Base-by-base conservation (phyloP, 2,113 vertebrate species). In the Notechis scutatus region DNA sequence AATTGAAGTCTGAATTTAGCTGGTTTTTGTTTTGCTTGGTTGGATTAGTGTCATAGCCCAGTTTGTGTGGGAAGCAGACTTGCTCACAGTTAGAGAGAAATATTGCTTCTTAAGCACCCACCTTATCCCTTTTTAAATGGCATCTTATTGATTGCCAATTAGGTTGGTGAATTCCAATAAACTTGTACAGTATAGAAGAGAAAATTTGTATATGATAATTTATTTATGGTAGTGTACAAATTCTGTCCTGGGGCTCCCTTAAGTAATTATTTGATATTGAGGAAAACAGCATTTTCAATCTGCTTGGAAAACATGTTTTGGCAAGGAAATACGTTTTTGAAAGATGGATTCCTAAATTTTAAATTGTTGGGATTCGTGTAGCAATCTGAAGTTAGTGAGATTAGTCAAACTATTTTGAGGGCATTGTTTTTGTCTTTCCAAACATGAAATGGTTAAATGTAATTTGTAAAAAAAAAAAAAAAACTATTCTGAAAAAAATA, bases 11-110 rank as follows among this genome's bases (percentile, higher is more conserved):
- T 96, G 47, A 90, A 94, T 96, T 97, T 96, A 92, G 96, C 91
- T 92, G 90, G 92, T 96, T 92, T 97, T 98, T 98, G 97, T 98
- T 95, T 87, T 95, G 94, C 92, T 93, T 90, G 96, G 96, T 94
- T 96, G 95, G 86, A 96, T 96, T 97, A 95, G 94, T 97, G 96
- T 98, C 97, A 94, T 94, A 91, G 96, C 95, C 95, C 95, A 97
- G 97, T 98, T 97, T 90, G 94, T 96, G 89, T 95, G 95, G 90
- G 93, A 95, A 95, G 93, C 96, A 95, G 69, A 93, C 96, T 50
- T 94, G 88, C 93, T 95, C 89, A 88, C 94, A 97, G 97, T 92
- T 81, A 9, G 90, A 52, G 24, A 61, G 96, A 98, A 98, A 96
- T 93, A 92, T 85, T 57, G 57, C 86, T 93, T 97, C 94, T 39